A percentile compares a stretch with the other conserved stretches of the same genome.
These are phyloP conservation scores for Condylura cristata DNA, from an alignment of 2,113 vertebrate species.

Conservation along the genomic window DNA sequence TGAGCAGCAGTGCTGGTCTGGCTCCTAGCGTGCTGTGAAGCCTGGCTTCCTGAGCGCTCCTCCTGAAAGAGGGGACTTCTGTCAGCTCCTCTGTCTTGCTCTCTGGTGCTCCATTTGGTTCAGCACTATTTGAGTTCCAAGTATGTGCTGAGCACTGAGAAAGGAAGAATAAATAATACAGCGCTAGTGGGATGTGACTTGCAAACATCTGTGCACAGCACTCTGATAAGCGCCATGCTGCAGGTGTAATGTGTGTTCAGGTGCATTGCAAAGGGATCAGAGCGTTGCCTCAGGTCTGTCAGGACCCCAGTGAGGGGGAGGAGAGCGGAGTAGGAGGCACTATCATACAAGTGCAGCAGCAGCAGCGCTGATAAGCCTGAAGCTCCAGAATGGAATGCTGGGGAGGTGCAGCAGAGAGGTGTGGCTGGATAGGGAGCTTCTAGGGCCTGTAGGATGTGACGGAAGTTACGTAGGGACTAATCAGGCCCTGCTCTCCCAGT, in stretches of 20 bases:
- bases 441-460: too few relatives aligned
- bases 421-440: background rate
- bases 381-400: background rate
- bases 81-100: background rate
- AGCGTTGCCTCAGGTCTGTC: background rate
- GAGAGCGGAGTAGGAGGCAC: background rate
- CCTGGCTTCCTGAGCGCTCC: conserved; percentile 8
- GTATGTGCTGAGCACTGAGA: background rate
- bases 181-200: background rate
- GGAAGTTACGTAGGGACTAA: background rate
- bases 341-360: background rate
- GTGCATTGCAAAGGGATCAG: background rate
- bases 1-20: background rate
- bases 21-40: background rate
- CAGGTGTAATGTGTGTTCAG: background rate
- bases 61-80: background rate
- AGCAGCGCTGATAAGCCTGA: background rate
- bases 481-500: background rate
- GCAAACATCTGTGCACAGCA: background rate
- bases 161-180: background rate
- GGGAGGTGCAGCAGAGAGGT: background rate
- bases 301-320: background rate
- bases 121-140: background rate
- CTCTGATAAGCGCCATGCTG: background rate
- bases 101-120: background rate